Base-by-base conservation (phyloP, 2,888 invertebrate genomes). In the Helleia helle region DNA sequence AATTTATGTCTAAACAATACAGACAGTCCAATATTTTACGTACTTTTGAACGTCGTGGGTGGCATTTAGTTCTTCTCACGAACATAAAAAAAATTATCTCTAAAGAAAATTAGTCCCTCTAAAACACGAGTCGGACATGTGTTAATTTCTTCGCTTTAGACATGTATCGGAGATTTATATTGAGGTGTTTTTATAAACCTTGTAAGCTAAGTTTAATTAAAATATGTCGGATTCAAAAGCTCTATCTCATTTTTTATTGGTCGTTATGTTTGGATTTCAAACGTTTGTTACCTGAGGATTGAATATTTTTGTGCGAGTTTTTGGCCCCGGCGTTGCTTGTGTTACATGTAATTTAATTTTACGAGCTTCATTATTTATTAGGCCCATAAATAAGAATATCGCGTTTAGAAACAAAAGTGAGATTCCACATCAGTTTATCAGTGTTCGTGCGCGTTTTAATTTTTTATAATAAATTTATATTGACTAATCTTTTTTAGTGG, bases 141-240 rank as follows among this genome's bases (percentile, higher is more conserved):
- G 84, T 84, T 83, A 79, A 77, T 76, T 81, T 81, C 83, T 83
- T 83, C 80, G 76, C 79, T 77, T 75, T 73, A 69, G 72, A 76
- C 66, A 66, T 65, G 73, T 74, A 73, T 65, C 67, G 52, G 72
- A 81, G 80, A 83, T 84, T 84, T 84, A 83, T 79, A 69, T 70
- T 71, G 63, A 60, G 68, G 13, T 9, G 13, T 24, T 12, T 13
- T 12, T 17, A 14, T 12, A 13, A 13, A 11, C n/a, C 14, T 28
- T 63, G 56, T 57, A 51, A 53, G 54, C 53, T 49, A 44, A n/a
- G 44, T 51, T 54, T 63, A 51, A 51, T 56, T 55, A 49, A 55
- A 55, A 44, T 39, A 46, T 52, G 45, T 52, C 48, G 38, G 40
- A 48, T 46, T 47, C 43, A 36, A 50, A 45, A 42, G 36, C 39